Percentiles rank a stretch among this genome's conserved stretches.
Conservation (phyloP, 2,888 invertebrate genomes). For the Rhamnusium bicolor region DNA sequence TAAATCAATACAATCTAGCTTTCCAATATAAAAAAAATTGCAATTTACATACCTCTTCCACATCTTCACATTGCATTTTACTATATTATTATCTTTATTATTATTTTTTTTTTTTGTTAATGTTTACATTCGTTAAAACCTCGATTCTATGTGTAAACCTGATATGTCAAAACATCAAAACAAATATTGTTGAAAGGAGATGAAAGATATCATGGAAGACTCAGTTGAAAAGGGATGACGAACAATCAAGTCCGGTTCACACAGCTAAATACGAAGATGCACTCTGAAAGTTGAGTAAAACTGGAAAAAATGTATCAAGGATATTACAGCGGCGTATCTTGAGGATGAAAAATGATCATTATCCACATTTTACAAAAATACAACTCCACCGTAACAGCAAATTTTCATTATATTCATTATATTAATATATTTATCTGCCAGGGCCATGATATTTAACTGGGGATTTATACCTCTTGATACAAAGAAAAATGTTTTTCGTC, state of each 20-base stretch:
- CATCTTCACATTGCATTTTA: slow-evolving; percentile 26
- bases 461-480: no score
- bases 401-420: no score
- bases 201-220: background rate
- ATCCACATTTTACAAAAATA: no score
- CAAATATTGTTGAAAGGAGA: slow-evolving; percentile 21
- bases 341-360: no score
- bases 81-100: background rate
- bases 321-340: background rate
- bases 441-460: no score
- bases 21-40: background rate
- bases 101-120: slow-evolving; percentile 4
- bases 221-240: background rate
- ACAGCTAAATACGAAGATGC: background rate
- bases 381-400: no score
- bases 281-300: background rate
- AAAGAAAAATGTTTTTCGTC: no score
- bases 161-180: slow-evolving; percentile 31
- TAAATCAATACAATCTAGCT: background rate
- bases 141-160: background rate
- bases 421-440: no score
- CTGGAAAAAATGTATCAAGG: background rate
- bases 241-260: background rate
- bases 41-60: slow-evolving; percentile 8
- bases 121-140: slow-evolving; percentile 11